Percentiles rank a stretch among this genome's conserved stretches.
phyloP scores from a whole-genome alignment of 1,140 invertebrate species.

The Asobara japonica region DNA sequence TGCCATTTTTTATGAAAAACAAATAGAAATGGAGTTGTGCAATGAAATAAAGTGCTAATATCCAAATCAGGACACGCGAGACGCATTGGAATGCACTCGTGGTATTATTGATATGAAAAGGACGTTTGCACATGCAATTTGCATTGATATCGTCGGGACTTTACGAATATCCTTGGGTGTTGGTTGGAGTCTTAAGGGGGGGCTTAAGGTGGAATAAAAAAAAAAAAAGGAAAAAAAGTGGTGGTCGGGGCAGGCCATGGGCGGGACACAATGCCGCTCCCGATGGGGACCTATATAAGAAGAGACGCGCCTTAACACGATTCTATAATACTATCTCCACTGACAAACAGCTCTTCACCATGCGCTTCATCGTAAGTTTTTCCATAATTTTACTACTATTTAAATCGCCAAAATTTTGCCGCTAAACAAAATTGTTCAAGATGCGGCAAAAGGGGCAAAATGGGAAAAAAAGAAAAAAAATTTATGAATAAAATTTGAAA shows the following conservation, averaged over 20 bases:
- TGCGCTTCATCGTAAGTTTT: conserved; percentile 59
- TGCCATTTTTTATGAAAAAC: no score
- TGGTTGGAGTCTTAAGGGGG: neutral
- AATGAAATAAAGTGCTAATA: neutral
- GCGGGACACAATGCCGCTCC: conserved; percentile 61
- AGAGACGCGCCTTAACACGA: conserved; percentile 55
- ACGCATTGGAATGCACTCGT: neutral
- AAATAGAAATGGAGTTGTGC: neutral
- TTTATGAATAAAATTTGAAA: no score
- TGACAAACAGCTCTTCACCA: conserved; percentile 50
- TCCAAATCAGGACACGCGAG: neutral
- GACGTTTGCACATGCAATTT: neutral
- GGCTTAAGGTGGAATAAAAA: conserved; percentile 5
- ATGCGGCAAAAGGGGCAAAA: no score
- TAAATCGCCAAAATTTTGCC: no score
- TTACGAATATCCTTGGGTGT: conserved; percentile 2
- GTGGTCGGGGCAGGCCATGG: conserved; percentile 63
- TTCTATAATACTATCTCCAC: conserved; percentile 58
- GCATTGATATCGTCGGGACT: neutral
- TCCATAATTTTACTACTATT: conserved; percentile 12
- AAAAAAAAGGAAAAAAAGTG: conserved; percentile 34
- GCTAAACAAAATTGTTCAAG: no score
- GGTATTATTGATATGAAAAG: neutral
- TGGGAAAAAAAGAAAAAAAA: no score
- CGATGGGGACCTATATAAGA: conserved; percentile 64